Evolutionary conservation across 2,888 invertebrate genomes (phyloP).

Genomic region (Torymus tubicola): DNA sequence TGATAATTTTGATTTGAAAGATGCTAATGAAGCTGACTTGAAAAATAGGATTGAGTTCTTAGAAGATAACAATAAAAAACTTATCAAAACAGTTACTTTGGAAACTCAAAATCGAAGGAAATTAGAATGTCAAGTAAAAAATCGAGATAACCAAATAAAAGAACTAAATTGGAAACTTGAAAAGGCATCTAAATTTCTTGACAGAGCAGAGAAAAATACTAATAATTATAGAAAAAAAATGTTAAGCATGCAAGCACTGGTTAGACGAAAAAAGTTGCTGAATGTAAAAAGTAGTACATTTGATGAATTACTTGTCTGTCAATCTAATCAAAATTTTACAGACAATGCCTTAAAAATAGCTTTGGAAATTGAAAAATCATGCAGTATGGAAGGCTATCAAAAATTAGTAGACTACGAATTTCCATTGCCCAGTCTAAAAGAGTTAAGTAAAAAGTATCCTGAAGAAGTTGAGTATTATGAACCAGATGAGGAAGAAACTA

Average conservation of each 20-base stretch:
- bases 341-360: conserved; percentile 64
- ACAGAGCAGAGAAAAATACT: conserved; percentile 71
- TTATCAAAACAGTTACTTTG: conserved; percentile 67
- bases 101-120: conserved; percentile 68
- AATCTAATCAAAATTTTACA: conserved; percentile 63
- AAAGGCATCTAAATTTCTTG: conserved; percentile 72
- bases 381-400: conserved; percentile 65
- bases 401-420: conserved; percentile 67
- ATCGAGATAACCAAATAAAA: conserved; percentile 70
- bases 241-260: conserved; percentile 68
- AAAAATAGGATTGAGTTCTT: conserved; percentile 65
- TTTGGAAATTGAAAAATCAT: conserved; percentile 64
- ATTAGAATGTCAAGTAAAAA: conserved; percentile 67
- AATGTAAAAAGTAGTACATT: conserved; percentile 66
- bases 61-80: conserved; percentile 68
- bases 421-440: conserved; percentile 66
- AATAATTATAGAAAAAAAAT: conserved; percentile 70
- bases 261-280: conserved; percentile 65
- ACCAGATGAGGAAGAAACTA: conserved; percentile 22
- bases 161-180: conserved; percentile 73
- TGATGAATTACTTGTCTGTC: conserved; percentile 63
- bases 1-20: conserved; percentile 53
- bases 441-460: conserved; percentile 58
- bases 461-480: conserved; percentile 27
- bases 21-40: conserved; percentile 61